Evolutionary conservation across 37 sponge, comb jelly and placozoan genomes (phyloP), one percentile per base, ranked within the genome.

Genomic region (Oopsacas minuta): DNA sequence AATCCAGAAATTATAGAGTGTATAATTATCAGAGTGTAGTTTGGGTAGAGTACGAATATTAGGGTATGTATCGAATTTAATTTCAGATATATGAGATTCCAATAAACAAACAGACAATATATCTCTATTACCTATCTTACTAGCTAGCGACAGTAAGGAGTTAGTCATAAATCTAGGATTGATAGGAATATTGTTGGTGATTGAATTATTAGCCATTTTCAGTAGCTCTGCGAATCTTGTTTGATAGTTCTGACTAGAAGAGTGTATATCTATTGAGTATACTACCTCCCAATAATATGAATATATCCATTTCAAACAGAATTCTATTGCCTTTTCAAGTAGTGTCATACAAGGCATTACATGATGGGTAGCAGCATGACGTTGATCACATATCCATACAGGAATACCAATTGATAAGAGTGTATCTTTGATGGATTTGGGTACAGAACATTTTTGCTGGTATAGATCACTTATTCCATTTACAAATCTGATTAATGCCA

Each of bases 381-480:
- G 75, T 12, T 61, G 75, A 34, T 61, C 75, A 34, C 75, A 61
- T 10, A 61, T 61, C 75, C 75, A 61, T 34, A 61, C 75, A 61
- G 75, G 75, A 61, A 61, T 61, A 34, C 75, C 28, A 34, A 61
- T 10, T 7, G 75, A 3, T 32, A 61, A n/a, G 5, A 61, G 30
- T 7, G 30, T 61, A 3, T 61, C 30, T 34, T 61, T 61, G 5
- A 61, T 61, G 22, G 75, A 61, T 34, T n/a, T 61, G 1, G 75
- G 75, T 34, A n/a, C 30, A 3, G 30, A 3, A n/a, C n/a, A n/a
- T 25, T 61, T 7, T 32, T 10, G 5, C 30, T 61, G 75, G 30
- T 61, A n/a, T 34, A 61, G 28, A 12, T 61, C 75, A 61, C 75
- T 61, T 25, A 61, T 61, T 3, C 28, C 75, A n/a, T 61, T 61